phyloP scores from a whole-genome alignment of 1,140 invertebrate species.

The Melipona quadrifasciata region DNA sequence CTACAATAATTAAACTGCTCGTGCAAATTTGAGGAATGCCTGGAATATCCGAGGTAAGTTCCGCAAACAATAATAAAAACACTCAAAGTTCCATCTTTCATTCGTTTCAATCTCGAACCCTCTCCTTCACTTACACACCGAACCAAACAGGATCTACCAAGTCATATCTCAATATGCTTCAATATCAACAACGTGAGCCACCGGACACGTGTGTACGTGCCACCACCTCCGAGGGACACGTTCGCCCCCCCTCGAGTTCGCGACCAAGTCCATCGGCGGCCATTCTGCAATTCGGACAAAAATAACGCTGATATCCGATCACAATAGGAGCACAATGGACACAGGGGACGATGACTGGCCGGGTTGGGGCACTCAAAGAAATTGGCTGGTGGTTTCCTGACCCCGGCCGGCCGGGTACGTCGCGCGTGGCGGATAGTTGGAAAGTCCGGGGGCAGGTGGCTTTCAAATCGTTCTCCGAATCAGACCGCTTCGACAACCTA shows the following conservation, averaged over 20 bases:
- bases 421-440: slow-evolving; percentile 71
- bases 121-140: background rate
- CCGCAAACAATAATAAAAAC: background rate
- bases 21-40: too few species aligned
- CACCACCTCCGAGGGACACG: background rate
- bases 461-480: slow-evolving; percentile 60
- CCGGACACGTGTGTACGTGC: background rate
- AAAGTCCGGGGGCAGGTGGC: slow-evolving; percentile 71
- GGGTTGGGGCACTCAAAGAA: slow-evolving; percentile 77
- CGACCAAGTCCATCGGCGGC: slow-evolving; percentile 13
- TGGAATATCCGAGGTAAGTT: background rate
- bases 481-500: slow-evolving; percentile 45
- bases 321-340: slow-evolving; percentile 74
- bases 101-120: background rate
- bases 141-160: background rate
- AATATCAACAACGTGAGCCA: background rate
- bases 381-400: slow-evolving; percentile 76
- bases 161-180: background rate
- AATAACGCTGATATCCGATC: slow-evolving; percentile 75
- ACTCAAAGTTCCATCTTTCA: background rate
- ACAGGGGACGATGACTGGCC: slow-evolving; percentile 65
- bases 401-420: slow-evolving; percentile 52
- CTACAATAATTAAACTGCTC: too few species aligned
- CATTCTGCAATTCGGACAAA: slow-evolving; percentile 69
- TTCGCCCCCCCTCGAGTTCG: background rate